A percentile compares a stretch with the other conserved stretches of the same genome.
These are phyloP conservation scores for Eulemur coronatus DNA, from an alignment of 2,797 vertebrate genomes.

Conservation along the genomic window DNA sequence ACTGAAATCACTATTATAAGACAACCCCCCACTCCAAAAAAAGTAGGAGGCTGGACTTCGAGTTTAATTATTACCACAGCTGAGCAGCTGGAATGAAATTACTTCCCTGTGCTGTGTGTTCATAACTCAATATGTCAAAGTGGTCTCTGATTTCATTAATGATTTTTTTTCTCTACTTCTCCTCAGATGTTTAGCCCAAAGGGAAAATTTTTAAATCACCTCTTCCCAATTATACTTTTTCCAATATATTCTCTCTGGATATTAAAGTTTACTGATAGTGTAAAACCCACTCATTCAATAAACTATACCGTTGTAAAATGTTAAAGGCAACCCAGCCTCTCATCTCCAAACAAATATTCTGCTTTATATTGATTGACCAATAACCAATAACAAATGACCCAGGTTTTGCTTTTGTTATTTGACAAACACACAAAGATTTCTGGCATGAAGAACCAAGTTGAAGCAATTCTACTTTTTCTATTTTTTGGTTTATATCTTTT, in stretches of 20 bases:
- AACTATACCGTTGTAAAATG: slow-evolving; percentile 27
- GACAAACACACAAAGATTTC: slow-evolving; percentile 30
- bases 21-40: neutral
- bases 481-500: slow-evolving; percentile 30
- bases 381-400: neutral
- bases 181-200: slow-evolving; percentile 55
- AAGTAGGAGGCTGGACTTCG: neutral
- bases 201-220: neutral
- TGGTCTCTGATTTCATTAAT: slow-evolving; percentile 46
- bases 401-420: slow-evolving; percentile 43
- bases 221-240: slow-evolving; percentile 27
- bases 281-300: neutral
- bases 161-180: slow-evolving; percentile 60
- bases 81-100: slow-evolving; percentile 46
- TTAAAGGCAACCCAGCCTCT: neutral
- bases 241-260: slow-evolving; percentile 34
- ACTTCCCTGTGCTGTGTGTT: slow-evolving; percentile 18
- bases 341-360: slow-evolving; percentile 13
- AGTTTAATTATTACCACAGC: slow-evolving; percentile 53
- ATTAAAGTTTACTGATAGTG: slow-evolving; percentile 26
- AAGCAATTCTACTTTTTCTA: neutral
- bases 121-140: slow-evolving; percentile 35
- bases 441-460: neutral
- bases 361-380: neutral
- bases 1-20: slow-evolving; percentile 66